Evolutionary conservation across 2,888 invertebrate species (phyloP).

Genomic region (Limulus polyphemus): DNA sequence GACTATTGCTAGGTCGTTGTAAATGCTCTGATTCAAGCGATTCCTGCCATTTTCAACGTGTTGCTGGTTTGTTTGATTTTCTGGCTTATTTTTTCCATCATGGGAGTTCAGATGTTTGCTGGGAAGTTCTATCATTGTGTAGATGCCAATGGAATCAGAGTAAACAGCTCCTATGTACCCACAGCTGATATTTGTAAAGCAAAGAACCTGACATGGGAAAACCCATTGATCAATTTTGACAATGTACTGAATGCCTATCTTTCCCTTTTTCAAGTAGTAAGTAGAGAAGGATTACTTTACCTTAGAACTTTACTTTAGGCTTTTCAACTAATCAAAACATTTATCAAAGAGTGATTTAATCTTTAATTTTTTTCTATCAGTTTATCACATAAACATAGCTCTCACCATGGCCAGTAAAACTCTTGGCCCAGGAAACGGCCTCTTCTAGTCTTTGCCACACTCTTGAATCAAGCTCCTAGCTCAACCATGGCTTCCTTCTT

Average conservation of each 20-base stretch:
- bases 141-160: slow-evolving; percentile 59
- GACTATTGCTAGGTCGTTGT: slow-evolving; percentile 67
- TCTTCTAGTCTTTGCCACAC: too few species aligned
- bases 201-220: slow-evolving; percentile 78
- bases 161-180: slow-evolving; percentile 75
- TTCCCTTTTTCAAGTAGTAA: slow-evolving; percentile 83
- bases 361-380: too few species aligned
- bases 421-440: too few species aligned
- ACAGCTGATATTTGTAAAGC: slow-evolving; percentile 70
- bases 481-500: too few species aligned
- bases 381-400: too few species aligned
- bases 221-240: slow-evolving; percentile 95
- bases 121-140: slow-evolving; percentile 93
- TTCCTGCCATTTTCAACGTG: slow-evolving; percentile 99
- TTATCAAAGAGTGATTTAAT: too few species aligned
- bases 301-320: too few species aligned
- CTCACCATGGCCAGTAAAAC: too few species aligned
- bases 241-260: slow-evolving; percentile 94
- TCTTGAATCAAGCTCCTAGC: too few species aligned
- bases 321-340: too few species aligned
- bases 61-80: slow-evolving; percentile 97
- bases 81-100: slow-evolving; percentile 98
- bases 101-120: slow-evolving; percentile 96
- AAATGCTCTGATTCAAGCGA: slow-evolving; percentile 96
- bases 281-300: slow-evolving; percentile 4